These are phyloP conservation scores for Eremophila alpestris DNA, from an alignment of 2,797 vertebrate genomes.

Conservation along the genomic window DNA sequence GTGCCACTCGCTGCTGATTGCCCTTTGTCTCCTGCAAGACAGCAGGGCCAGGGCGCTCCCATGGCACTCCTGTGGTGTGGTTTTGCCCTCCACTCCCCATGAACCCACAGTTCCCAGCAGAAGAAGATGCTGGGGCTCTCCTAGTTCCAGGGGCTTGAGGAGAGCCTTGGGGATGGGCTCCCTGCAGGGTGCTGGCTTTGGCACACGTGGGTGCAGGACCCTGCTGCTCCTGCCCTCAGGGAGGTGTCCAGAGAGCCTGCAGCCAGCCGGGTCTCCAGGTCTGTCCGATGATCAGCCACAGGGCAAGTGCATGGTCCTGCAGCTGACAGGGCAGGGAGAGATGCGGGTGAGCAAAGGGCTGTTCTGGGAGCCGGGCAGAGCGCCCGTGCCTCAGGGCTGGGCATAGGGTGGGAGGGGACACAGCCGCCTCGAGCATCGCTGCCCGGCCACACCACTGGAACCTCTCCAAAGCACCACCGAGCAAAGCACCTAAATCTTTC, in stretches of 20 bases:
- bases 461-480: not conserved
- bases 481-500: slow-evolving; percentile 43
- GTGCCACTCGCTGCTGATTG: slow-evolving; percentile 65
- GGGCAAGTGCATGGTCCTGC: accelerated
- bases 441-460: not conserved
- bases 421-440: accelerated
- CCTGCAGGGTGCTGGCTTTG: not conserved
- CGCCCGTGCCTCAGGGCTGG: accelerated
- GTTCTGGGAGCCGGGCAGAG: not conserved
- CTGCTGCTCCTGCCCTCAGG: not conserved
- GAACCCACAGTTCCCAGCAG: not conserved
- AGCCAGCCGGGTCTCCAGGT: accelerated
- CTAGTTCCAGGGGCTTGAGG: not conserved
- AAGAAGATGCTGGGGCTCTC: not conserved
- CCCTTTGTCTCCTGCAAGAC: slow-evolving; percentile 67
- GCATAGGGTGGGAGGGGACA: not conserved
- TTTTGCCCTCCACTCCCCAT: not conserved
- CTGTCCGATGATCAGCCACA: accelerated
- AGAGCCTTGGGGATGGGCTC: not conserved
- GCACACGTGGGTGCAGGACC: not conserved
- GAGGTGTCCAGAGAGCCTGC: accelerated
- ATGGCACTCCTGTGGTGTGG: accelerated
- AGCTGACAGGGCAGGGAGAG: not conserved
- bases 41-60: accelerated
- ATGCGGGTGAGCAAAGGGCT: accelerated